A percentile compares a stretch with the other conserved stretches of the same genome.
These are phyloP conservation scores for Automeris io DNA, from an alignment of 2,888 invertebrate species.

Conservation along the genomic window DNA sequence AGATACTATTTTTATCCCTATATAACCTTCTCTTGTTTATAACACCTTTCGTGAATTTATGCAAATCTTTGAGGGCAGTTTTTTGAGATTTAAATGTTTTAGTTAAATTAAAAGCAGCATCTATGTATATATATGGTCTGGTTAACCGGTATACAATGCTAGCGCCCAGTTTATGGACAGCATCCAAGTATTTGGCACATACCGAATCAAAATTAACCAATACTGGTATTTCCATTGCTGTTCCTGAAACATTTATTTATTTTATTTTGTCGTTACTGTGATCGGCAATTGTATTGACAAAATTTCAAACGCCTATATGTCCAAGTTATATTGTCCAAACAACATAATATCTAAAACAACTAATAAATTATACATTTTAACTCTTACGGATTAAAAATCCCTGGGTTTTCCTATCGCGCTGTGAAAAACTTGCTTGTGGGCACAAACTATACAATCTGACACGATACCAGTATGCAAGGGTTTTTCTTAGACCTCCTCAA, in stretches of 20 bases:
- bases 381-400: too few relatives aligned
- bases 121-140: conserved; percentile 18
- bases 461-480: too few relatives aligned
- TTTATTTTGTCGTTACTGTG: too few relatives aligned
- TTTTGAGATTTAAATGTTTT: conserved; percentile 12
- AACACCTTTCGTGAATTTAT: conserved; percentile 68
- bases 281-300: too few relatives aligned
- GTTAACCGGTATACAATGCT: conserved; percentile 16
- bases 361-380: too few relatives aligned
- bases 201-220: conserved; percentile 35
- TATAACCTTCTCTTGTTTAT: conserved; percentile 49
- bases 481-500: too few relatives aligned
- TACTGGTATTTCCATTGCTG: conserved; percentile 77
- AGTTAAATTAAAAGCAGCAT: conserved; percentile 10
- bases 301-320: too few relatives aligned
- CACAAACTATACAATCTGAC: too few relatives aligned
- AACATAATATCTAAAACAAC: too few relatives aligned
- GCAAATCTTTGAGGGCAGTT: conserved; percentile 52
- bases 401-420: too few relatives aligned
- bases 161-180: conserved; percentile 16
- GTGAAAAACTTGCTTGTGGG: too few relatives aligned
- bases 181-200: conserved; percentile 53
- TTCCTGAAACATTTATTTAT: conserved; percentile 19
- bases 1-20: conserved; percentile 15
- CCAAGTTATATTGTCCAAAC: too few relatives aligned